A percentile compares a stretch with the other conserved stretches of the same genome.
phyloP scores from a whole-genome alignment of 2,113 vertebrate species.

The Pseudolaguvia tuberculata region DNA sequence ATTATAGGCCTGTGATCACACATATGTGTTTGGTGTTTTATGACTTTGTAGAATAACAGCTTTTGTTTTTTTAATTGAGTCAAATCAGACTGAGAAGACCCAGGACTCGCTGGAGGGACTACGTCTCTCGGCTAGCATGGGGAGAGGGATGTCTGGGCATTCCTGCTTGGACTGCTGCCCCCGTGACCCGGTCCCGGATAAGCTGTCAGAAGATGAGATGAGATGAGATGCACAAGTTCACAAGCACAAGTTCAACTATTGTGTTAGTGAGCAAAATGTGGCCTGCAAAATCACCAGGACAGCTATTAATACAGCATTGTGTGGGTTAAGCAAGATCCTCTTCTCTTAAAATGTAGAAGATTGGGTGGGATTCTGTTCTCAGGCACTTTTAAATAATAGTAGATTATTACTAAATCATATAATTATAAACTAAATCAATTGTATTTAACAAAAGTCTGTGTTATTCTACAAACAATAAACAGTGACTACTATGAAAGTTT shows the following conservation, averaged over 20 bases:
- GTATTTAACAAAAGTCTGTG: background rate
- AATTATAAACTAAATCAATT: too few species aligned
- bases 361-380: background rate
- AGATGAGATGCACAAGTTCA: background rate
- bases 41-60: background rate
- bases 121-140: too few species aligned
- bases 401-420: too few species aligned
- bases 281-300: background rate
- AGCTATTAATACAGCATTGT: background rate
- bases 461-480: background rate
- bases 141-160: background rate
- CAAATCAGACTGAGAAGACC: slow-evolving; percentile 13
- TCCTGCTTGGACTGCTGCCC: too few species aligned
- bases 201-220: too few species aligned
- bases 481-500: background rate
- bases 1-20: background rate
- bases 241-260: background rate
- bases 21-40: background rate
- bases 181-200: too few species aligned
- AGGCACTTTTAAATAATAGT: background rate
- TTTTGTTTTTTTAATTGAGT: slow-evolving; percentile 19
- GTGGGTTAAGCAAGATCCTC: background rate
- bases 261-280: background rate
- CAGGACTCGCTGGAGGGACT: too few species aligned
- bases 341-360: background rate